Percentiles rank a stretch among this genome's conserved stretches.
phyloP scores from a whole-genome alignment of 2,888 invertebrate species.

The Agriopis leucophaearia region DNA sequence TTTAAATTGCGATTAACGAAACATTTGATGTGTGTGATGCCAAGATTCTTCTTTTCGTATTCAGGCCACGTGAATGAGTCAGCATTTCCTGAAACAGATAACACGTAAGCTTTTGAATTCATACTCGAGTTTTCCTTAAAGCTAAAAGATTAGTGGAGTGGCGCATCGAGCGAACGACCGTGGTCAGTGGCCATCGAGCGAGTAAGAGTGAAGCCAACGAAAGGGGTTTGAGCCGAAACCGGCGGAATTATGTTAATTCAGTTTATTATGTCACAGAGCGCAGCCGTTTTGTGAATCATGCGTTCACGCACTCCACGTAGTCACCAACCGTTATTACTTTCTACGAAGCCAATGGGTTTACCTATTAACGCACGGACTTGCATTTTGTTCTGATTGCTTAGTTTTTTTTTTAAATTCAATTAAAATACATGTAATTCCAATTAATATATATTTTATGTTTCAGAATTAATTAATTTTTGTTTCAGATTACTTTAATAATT shows the following conservation, averaged over 20 bases:
- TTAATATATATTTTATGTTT: too few relatives aligned
- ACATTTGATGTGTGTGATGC: not conserved
- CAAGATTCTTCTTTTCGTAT: slow-evolving; percentile 8
- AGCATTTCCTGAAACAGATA: slow-evolving; percentile 35
- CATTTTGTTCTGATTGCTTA: slow-evolving; percentile 31
- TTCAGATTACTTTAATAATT: too few relatives aligned
- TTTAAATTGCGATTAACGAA: not conserved
- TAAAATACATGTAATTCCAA: too few relatives aligned
- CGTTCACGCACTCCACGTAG: slow-evolving; percentile 64
- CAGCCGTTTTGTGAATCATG: slow-evolving; percentile 79
- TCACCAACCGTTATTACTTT: slow-evolving; percentile 83
- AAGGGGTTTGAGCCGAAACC: slow-evolving; percentile 67
- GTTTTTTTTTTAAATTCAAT: not conserved
- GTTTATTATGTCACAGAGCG: slow-evolving; percentile 82
- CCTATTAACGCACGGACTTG: slow-evolving; percentile 50
- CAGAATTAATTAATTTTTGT: too few relatives aligned
- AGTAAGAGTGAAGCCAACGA: slow-evolving; percentile 68
- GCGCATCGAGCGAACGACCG: slow-evolving; percentile 64
- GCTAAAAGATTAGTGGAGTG: slow-evolving; percentile 30
- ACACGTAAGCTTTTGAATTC: slow-evolving; percentile 19
- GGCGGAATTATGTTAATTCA: slow-evolving; percentile 78
- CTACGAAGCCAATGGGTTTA: slow-evolving; percentile 68
- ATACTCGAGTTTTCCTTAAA: slow-evolving; percentile 34
- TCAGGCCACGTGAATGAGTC: slow-evolving; percentile 33
- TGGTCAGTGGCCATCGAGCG: slow-evolving; percentile 28